Percentiles rank a stretch among this genome's conserved stretches.
phyloP scores from a whole-genome alignment of 2,888 invertebrate genomes.

The Mythimna vitellina region DNA sequence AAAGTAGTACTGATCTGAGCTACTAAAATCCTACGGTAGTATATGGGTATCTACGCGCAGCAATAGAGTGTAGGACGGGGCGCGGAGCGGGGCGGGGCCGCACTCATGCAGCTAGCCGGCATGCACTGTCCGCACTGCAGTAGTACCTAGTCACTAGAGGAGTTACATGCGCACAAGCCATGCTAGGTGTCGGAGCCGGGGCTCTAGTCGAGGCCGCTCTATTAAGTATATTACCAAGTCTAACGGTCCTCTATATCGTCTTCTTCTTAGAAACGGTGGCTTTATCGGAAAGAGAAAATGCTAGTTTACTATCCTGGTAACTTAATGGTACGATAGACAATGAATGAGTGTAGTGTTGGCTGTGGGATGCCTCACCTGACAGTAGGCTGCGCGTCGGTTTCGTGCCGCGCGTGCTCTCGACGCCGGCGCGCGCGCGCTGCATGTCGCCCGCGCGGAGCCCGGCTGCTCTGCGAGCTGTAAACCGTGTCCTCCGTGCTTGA shows the following conservation, averaged over 20 bases:
- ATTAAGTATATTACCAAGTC: conserved; percentile 72
- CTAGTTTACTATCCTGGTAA: conserved; percentile 56
- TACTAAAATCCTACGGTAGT: conserved; percentile 15
- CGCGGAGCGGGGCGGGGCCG: conserved; percentile 30
- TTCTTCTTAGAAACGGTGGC: conserved; percentile 86
- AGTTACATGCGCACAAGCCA: conserved; percentile 75
- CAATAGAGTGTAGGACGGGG: neutral
- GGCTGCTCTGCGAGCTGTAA: conserved; percentile 55
- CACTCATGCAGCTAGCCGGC: conserved; percentile 44
- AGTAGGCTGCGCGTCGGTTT: conserved; percentile 64
- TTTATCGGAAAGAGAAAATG: conserved; percentile 79
- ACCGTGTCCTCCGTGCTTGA: conserved; percentile 79
- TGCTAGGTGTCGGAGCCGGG: conserved; percentile 67
- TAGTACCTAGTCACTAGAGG: conserved; percentile 38
- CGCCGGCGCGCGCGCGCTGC: conserved; percentile 60
- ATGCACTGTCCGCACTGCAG: conserved; percentile 34
- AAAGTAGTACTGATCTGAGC: neutral
- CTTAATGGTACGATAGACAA: neutral
- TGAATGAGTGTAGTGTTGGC: too few species aligned
- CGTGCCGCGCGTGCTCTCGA: conserved; percentile 68
- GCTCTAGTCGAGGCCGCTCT: conserved; percentile 63
- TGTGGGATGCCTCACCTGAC: conserved; percentile 67
- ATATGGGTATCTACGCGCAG: conserved; percentile 8
- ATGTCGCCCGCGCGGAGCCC: conserved; percentile 38
- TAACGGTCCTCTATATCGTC: conserved; percentile 69